Percentiles rank a stretch among this genome's conserved stretches.
These are phyloP conservation scores for Drosophila planitibia DNA, from an alignment of 2,888 invertebrate species.

Conservation along the genomic window DNA sequence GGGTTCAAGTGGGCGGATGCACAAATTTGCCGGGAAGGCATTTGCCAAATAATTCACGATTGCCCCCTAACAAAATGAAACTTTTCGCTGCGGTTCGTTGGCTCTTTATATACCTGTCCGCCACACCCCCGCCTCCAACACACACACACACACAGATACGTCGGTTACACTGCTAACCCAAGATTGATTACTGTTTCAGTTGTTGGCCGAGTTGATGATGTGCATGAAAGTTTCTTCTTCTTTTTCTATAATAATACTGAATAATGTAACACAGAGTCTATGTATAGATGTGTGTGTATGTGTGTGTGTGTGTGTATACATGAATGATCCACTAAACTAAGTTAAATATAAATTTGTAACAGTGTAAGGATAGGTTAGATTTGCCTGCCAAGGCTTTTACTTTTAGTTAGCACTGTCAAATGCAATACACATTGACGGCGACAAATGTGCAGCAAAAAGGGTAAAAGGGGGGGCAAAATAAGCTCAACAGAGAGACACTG, in stretches of 20 bases:
- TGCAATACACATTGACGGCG: slow-evolving; percentile 13
- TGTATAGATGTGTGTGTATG: not conserved
- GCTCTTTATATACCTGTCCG: slow-evolving; percentile 22
- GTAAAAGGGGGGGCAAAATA: not conserved
- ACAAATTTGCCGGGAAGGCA: slow-evolving; percentile 65
- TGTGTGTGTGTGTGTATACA: not conserved
- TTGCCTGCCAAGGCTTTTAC: slow-evolving; percentile 14
- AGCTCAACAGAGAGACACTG: slow-evolving; percentile 42
- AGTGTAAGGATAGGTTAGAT: not conserved
- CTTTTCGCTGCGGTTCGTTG: slow-evolving; percentile 57
- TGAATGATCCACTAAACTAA: slow-evolving; percentile 37
- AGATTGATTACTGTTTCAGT: slow-evolving; percentile 58
- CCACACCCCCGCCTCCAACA: not conserved
- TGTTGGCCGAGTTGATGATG: slow-evolving; percentile 43
- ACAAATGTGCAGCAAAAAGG: not conserved
- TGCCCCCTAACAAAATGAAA: slow-evolving; percentile 45
- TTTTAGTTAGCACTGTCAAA: slow-evolving; percentile 34
- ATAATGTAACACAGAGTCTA: slow-evolving; percentile 30
- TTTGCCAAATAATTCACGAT: slow-evolving; percentile 67
- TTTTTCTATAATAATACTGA: slow-evolving; percentile 11
- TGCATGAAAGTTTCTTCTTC: slow-evolving; percentile 38
- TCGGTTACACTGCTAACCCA: slow-evolving; percentile 26
- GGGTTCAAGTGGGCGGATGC: slow-evolving; percentile 59
- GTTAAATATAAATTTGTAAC: slow-evolving; percentile 20
- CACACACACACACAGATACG: slow-evolving; percentile 2